A percentile compares a stretch with the other conserved stretches of the same genome.
These are phyloP conservation scores for Terebella lapidaria DNA, from an alignment of 2,888 invertebrate species.

Conservation along the genomic window DNA sequence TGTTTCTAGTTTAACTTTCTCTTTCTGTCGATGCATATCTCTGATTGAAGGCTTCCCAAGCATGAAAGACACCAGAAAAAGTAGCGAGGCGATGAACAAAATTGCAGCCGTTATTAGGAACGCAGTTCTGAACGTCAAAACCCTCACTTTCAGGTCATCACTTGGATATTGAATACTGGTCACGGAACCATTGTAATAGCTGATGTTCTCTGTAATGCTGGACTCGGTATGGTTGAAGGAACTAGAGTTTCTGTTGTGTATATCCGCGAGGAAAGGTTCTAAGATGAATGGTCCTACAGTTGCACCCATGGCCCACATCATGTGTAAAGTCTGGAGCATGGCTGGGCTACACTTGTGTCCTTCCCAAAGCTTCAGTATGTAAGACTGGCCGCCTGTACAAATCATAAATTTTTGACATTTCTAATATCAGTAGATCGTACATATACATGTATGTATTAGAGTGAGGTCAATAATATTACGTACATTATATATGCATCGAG, in stretches of 20 bases:
- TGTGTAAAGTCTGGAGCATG: background rate
- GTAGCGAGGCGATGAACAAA: background rate
- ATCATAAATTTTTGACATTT: too few relatives aligned
- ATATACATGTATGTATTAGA: too few relatives aligned
- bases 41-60: background rate
- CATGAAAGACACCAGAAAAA: background rate
- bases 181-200: background rate
- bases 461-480: too few relatives aligned
- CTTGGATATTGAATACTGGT: too few relatives aligned
- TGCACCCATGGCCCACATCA: background rate
- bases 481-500: too few relatives aligned
- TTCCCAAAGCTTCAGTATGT: background rate
- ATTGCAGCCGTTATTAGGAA: background rate
- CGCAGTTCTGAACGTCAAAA: too few relatives aligned
- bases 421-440: too few relatives aligned
- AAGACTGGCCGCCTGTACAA: background rate
- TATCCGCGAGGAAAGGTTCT: background rate
- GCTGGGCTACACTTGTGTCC: background rate
- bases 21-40: too few relatives aligned
- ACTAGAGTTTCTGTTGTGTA: background rate
- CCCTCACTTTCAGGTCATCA: background rate
- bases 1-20: background rate
- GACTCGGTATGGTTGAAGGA: background rate
- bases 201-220: background rate
- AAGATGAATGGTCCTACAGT: background rate